phyloP scores from a whole-genome alignment of 2,113 vertebrate species.

The Corapipo altera region DNA sequence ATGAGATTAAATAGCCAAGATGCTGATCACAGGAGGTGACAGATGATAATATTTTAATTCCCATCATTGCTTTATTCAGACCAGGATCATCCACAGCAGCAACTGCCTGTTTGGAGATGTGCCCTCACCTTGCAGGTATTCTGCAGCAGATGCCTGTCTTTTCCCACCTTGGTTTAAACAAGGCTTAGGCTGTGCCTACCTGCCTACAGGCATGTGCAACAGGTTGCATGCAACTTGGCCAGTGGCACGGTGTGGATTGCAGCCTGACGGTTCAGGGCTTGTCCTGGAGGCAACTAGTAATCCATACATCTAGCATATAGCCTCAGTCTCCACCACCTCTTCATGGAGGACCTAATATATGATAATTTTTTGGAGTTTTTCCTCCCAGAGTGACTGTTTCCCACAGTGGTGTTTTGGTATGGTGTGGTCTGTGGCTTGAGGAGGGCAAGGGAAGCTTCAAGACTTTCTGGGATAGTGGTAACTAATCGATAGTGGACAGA shows the following conservation, averaged over 20 bases:
- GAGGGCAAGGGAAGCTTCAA: background rate
- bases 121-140: background rate
- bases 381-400: background rate
- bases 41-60: background rate
- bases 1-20: background rate
- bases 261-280: background rate
- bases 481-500: background rate
- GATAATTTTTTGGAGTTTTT: background rate
- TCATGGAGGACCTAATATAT: background rate
- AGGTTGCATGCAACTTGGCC: background rate
- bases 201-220: background rate
- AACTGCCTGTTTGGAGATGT: rapidly evolving
- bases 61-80: background rate
- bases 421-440: background rate
- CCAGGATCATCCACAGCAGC: background rate
- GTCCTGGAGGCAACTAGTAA: background rate
- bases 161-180: background rate
- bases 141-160: background rate
- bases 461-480: background rate
- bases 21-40: background rate
- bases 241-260: rapidly evolving
- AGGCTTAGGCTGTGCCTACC: background rate
- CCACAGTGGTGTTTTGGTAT: background rate
- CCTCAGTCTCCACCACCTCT: background rate
- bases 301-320: background rate